Conservation (phyloP, 2,888 invertebrate species). For the Eilema griseolum region DNA sequence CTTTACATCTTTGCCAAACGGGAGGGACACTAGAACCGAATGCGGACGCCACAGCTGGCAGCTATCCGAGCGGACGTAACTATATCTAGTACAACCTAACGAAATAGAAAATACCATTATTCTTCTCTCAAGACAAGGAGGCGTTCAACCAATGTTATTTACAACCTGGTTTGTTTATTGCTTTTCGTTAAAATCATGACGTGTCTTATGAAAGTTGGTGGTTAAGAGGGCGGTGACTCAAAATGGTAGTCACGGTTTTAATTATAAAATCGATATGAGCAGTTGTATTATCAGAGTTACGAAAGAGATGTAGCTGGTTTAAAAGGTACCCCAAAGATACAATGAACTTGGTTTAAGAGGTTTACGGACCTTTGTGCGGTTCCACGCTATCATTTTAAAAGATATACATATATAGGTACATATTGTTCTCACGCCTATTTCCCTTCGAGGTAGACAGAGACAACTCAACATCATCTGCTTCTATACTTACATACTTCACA, state of each 20-base stretch:
- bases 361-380: not conserved
- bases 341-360: not conserved
- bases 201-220: constrained; percentile 32
- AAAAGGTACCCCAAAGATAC: not conserved
- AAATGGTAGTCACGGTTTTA: not conserved
- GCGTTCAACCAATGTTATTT: constrained; percentile 84
- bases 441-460: too few species aligned
- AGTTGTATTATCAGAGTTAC: not conserved
- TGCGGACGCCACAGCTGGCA: constrained; percentile 80
- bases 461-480: too few species aligned
- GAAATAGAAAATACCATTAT: constrained; percentile 86
- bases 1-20: constrained; percentile 69
- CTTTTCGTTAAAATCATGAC: constrained; percentile 66
- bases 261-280: not conserved
- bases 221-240: not conserved
- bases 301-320: not conserved
- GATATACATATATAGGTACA: too few species aligned
- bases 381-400: not conserved
- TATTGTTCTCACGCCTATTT: too few species aligned
- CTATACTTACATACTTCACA: too few species aligned
- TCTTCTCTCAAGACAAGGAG: constrained; percentile 83
- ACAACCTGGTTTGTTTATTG: constrained; percentile 80
- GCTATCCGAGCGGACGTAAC: constrained; percentile 79
- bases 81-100: constrained; percentile 79
- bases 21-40: constrained; percentile 66